A percentile compares a stretch with the other conserved stretches of the same genome.
These are phyloP conservation scores for Thunnus albacares DNA, from an alignment of 2,797 vertebrate genomes.

Conservation along the genomic window DNA sequence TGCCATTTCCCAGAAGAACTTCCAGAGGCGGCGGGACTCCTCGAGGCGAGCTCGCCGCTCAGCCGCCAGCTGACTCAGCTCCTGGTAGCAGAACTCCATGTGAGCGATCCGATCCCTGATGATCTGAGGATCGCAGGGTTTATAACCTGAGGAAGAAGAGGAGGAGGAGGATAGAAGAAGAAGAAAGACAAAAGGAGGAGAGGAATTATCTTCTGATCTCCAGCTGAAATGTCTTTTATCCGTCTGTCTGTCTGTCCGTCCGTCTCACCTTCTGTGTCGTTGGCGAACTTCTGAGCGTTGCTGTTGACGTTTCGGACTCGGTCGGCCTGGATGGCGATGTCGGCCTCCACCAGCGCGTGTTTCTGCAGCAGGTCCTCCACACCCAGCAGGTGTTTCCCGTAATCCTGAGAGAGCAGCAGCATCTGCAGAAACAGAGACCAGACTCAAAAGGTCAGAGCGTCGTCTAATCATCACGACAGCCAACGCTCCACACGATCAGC, in stretches of 20 bases:
- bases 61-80: slow-evolving; percentile 93
- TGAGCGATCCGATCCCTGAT: slow-evolving; percentile 95
- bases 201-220: too few relatives aligned
- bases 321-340: slow-evolving; percentile 95
- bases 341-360: slow-evolving; percentile 95
- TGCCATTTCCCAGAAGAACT: slow-evolving; percentile 99
- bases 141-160: slow-evolving; percentile 88
- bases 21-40: slow-evolving; percentile 97
- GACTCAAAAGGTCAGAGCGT: slow-evolving; percentile 2
- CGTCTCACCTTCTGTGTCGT: slow-evolving; percentile 90
- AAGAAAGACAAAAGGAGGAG: not conserved
- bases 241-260: not conserved
- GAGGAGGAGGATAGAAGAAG: not conserved
- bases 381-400: slow-evolving; percentile 96
- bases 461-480: too few relatives aligned
- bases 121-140: slow-evolving; percentile 97
- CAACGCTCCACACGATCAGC: too few relatives aligned
- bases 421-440: slow-evolving; percentile 83
- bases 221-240: not conserved
- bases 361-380: slow-evolving; percentile 98
- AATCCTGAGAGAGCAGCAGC: slow-evolving; percentile 96
- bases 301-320: slow-evolving; percentile 93
- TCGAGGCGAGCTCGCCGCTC: slow-evolving; percentile 94
- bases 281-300: slow-evolving; percentile 94
- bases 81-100: slow-evolving; percentile 99